Conservation (phyloP, 92 coral and sea anemone genomes). For the Metridium senile region DNA sequence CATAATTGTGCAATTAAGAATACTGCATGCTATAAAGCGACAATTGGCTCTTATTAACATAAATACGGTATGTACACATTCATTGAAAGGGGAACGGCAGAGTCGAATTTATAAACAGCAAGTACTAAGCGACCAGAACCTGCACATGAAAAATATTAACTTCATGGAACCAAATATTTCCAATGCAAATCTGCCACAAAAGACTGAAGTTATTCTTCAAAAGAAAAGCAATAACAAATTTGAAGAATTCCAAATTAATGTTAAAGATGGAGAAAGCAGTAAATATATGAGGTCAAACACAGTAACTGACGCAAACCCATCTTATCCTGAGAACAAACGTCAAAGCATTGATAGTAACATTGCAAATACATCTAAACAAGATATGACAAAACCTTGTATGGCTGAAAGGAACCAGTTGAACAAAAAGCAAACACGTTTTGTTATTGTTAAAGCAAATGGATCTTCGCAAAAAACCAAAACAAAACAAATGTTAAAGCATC, state of each 20-base stretch:
- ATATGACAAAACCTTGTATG: too few relatives aligned
- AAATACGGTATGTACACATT: background rate
- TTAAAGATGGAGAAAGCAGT: background rate
- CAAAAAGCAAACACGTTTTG: background rate
- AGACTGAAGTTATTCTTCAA: background rate
- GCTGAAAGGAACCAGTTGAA: too few relatives aligned
- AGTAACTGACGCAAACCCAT: background rate
- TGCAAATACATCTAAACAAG: background rate
- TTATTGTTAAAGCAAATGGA: background rate
- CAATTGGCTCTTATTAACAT: background rate
- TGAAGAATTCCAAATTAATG: background rate
- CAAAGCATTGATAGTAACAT: background rate
- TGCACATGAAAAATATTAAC: too few relatives aligned
- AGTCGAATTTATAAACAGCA: background rate
- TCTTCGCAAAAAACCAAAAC: background rate
- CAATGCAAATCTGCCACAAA: background rate
- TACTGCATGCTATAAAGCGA: constrained; percentile 11
- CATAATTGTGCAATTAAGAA: background rate
- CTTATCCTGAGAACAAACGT: background rate
- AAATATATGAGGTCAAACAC: background rate
- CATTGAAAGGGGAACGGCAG: background rate
- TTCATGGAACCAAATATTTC: too few relatives aligned
- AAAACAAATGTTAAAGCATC: constrained; percentile 13
- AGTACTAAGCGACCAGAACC: background rate
- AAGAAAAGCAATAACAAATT: background rate